Evolutionary conservation across 1,140 invertebrate genomes (phyloP).

Genomic region (Drosophila suzukii): DNA sequence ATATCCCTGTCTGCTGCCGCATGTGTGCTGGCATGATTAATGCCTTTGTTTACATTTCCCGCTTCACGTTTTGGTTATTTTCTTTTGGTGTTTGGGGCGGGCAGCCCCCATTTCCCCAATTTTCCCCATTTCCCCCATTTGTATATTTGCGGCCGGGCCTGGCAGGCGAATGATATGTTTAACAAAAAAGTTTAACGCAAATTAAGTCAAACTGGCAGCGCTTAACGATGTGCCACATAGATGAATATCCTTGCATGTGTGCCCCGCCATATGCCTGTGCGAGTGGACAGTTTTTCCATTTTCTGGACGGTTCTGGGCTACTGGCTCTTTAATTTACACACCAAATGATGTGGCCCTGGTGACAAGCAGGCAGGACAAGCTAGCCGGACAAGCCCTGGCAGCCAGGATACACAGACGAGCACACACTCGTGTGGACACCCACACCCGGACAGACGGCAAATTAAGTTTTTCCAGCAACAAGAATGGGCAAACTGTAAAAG

Average conservation of each 20-base stretch:
- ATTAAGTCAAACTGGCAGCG: conserved; percentile 82
- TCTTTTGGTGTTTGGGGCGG: conserved; percentile 8
- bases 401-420: neutral
- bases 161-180: conserved; percentile 72
- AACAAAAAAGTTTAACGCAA: conserved; percentile 82
- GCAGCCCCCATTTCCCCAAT: neutral
- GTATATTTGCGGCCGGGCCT: conserved; percentile 24
- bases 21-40: conserved; percentile 76
- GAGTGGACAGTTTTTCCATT: conserved; percentile 17
- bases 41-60: conserved; percentile 79
- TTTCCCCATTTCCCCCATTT: neutral
- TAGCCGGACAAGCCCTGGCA: conserved; percentile 4
- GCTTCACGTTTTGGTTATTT: conserved; percentile 51
- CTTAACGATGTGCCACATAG: conserved; percentile 81
- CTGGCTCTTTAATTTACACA: conserved; percentile 59
- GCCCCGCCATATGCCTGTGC: conserved; percentile 5
- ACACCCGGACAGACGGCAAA: conserved; percentile 36
- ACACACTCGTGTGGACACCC: neutral
- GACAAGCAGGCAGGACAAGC: conserved; percentile 3
- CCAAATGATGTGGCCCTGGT: conserved; percentile 40
- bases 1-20: conserved; percentile 30
- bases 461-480: conserved; percentile 56
- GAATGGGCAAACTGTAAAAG: conserved; percentile 37
- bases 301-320: neutral
- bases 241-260: conserved; percentile 55